Percentiles rank a stretch among this genome's conserved stretches.
Conservation (phyloP, 2,888 invertebrate species). For the Hydrotaea cyrtoneurina region DNA sequence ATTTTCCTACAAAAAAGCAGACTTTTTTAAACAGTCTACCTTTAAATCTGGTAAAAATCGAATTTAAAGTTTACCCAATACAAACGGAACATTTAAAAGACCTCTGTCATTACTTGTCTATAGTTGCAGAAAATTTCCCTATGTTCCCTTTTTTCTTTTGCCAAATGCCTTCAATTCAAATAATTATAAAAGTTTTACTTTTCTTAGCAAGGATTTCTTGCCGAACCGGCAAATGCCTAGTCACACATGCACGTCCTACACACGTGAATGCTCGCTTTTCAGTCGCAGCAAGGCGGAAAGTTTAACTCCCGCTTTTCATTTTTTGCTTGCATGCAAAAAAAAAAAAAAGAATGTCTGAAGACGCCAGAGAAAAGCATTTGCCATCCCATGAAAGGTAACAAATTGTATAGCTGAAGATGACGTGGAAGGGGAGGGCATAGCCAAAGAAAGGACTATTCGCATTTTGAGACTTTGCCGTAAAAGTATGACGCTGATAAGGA, state of each 20-base stretch:
- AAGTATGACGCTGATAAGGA: neutral
- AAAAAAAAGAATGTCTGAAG: constrained; percentile 2
- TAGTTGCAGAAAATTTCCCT: constrained; percentile 22
- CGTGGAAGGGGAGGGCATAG: neutral
- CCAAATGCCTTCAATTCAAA: constrained; percentile 73
- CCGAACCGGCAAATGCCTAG: constrained; percentile 11
- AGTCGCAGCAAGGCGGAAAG: neutral
- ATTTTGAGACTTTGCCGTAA: neutral
- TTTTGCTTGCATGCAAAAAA: too few relatives aligned
- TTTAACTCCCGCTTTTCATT: neutral
- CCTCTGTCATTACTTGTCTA: neutral
- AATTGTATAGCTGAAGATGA: neutral
- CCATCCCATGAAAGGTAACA: neutral
- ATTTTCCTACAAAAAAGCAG: too few relatives aligned
- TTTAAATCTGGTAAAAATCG: neutral
- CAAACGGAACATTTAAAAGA: neutral
- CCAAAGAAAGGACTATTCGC: neutral
- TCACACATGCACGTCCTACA: neutral
- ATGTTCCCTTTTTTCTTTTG: constrained; percentile 59
- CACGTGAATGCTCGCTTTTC: neutral
- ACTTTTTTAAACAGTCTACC: neutral
- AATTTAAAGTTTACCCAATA: constrained; percentile 11
- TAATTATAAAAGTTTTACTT: constrained; percentile 77
- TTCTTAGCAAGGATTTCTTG: constrained; percentile 44
- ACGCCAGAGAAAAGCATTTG: neutral